Conservation (phyloP, 2,113 vertebrate genomes). For the Corythoichthys haematopterus region DNA sequence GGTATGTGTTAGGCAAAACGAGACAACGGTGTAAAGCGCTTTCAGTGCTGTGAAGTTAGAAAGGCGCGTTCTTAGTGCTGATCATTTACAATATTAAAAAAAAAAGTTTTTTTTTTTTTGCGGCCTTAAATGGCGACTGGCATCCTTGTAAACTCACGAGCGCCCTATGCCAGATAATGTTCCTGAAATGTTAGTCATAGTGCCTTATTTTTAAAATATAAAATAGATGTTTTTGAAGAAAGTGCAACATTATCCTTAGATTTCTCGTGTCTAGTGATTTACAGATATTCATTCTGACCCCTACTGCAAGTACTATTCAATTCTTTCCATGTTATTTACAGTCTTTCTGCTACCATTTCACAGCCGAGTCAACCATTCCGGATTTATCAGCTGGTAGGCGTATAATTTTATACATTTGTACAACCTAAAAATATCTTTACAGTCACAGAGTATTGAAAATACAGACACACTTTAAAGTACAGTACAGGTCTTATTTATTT, state of each 20-base stretch:
- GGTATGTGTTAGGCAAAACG: background rate
- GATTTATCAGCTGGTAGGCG: conserved; percentile 34
- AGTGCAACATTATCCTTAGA: conserved; percentile 51
- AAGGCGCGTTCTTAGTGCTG: conserved; percentile 17
- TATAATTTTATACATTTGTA: conserved; percentile 63
- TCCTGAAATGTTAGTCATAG: conserved; percentile 46
- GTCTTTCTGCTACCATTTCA: conserved; percentile 41
- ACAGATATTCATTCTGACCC: conserved; percentile 32
- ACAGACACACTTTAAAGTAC: conserved; percentile 57
- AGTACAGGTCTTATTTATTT: conserved; percentile 49
- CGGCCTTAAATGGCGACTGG: conserved; percentile 17
- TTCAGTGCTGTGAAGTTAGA: conserved; percentile 1
- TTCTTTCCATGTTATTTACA: conserved; percentile 62
- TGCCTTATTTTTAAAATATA: conserved; percentile 61
- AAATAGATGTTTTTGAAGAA: conserved; percentile 62
- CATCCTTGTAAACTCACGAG: conserved; percentile 26
- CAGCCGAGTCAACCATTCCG: conserved; percentile 17
- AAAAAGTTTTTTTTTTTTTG: background rate
- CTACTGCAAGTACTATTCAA: conserved; percentile 35
- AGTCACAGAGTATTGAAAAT: conserved; percentile 66
- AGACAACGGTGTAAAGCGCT: conserved; percentile 5
- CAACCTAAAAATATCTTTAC: conserved; percentile 61
- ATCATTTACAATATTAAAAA: conserved; percentile 5
- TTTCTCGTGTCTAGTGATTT: conserved; percentile 37
- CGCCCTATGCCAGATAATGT: conserved; percentile 28